Conservation (phyloP, 2,888 invertebrate species). For the Pyralis farinalis region DNA sequence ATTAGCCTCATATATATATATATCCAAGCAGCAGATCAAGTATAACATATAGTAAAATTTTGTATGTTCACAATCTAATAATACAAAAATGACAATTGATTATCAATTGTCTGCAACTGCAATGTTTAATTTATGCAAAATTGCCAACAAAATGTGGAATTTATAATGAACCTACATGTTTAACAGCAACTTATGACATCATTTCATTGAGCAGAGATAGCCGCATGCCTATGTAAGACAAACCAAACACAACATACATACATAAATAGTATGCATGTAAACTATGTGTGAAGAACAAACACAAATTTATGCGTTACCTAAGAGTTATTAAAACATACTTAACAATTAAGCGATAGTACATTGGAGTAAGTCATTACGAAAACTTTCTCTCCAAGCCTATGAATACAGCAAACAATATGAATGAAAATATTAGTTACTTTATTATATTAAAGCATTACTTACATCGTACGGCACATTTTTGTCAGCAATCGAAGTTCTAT, state of each 20-base stretch:
- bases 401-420: constrained; percentile 27
- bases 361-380: neutral
- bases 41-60: too few species aligned
- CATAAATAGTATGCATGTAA: neutral
- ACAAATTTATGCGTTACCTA: constrained; percentile 4
- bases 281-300: neutral
- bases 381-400: constrained; percentile 36
- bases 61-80: too few species aligned
- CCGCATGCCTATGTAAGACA: neutral
- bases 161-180: neutral
- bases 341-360: constrained; percentile 22
- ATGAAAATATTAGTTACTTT: constrained; percentile 35
- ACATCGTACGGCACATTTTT: constrained; percentile 83
- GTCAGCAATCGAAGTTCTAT: constrained; percentile 81
- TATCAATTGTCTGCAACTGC: too few species aligned
- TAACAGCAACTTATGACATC: neutral
- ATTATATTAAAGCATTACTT: constrained; percentile 57
- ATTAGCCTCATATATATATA: too few species aligned
- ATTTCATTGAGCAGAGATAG: neutral
- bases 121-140: neutral
- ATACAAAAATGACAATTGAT: too few species aligned
- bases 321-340: constrained; percentile 26
- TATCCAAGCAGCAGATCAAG: too few species aligned
- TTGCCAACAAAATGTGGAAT: neutral
- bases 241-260: neutral